Base-by-base conservation (phyloP, 2,888 invertebrate species). In the Thyatira batis region DNA sequence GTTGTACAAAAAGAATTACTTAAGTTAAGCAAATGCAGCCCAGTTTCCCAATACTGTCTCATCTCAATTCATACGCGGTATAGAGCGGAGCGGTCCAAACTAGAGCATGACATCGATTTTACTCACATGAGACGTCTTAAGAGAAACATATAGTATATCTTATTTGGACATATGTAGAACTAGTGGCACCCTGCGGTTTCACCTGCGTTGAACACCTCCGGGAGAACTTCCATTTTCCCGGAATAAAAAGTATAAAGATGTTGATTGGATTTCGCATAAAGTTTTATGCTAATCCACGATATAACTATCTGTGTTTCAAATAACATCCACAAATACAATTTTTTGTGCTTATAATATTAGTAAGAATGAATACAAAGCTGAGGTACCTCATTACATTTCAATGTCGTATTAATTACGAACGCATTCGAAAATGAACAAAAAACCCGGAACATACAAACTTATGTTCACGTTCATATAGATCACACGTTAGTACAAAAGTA, bases 61-160 rank as follows among this genome's bases (percentile, higher is more conserved):
- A 76, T 81, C 76, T 76, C 69, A 56, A 58, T 65, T 65, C 65
- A 65, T 11, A 17, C 11, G 59, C 65, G 56, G 59, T 62, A 58
- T 77, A 73, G 63, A 20, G 59, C 65, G 56, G 59, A 63, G 58
- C 76, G 73, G 63, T 65, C 74, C 71, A 78, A 76, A 76, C 60
- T 84, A 65, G 85, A 85, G 83, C 85, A 65, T 80, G 80, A 76
- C 82, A 85, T 85, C 80, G 75, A 84, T 84, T 74, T 58, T 60
- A 64, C 60, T 60, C 73, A 68, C 63, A 59, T 64, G 62, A 56
- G 55, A 57, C 58, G 60, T 57, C 61, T 58, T 53, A 17, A 17
- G 39, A 17, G 39, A 39, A n/a, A n/a, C n/a, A n/a, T n/a, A n/a
- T n/a, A n/a, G n/a, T n/a, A n/a, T n/a, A n/a, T n/a, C n/a, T n/a